Conservation (phyloP, 2,888 invertebrate species). For the Schizotus pectinicornis region DNA sequence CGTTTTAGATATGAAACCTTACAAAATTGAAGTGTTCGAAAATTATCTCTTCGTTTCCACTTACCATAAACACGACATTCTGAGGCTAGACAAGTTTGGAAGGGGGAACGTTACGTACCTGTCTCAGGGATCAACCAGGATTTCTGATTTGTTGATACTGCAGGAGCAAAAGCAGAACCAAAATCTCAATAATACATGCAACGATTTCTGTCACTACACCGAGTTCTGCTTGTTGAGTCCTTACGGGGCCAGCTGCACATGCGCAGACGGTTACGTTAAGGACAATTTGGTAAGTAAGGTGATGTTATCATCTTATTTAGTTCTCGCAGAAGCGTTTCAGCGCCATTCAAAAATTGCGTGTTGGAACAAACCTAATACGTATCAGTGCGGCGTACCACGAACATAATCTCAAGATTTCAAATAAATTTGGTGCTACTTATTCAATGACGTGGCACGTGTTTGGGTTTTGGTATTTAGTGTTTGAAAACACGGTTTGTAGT, state of each 20-base stretch:
- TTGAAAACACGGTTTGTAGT: too few species aligned
- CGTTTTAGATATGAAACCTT: slow-evolving; percentile 66
- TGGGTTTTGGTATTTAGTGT: too few species aligned
- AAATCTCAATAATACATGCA: slow-evolving; percentile 67
- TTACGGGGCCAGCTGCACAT: slow-evolving; percentile 52
- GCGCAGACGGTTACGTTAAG: slow-evolving; percentile 55
- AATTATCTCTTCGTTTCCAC: slow-evolving; percentile 72
- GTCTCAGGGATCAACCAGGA: slow-evolving; percentile 63
- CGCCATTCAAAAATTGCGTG: too few species aligned
- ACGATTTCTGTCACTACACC: slow-evolving; percentile 65
- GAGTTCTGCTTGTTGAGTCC: slow-evolving; percentile 64
- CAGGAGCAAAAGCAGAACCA: slow-evolving; percentile 70
- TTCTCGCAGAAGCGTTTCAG: too few species aligned
- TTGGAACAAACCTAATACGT: too few species aligned
- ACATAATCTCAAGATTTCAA: too few species aligned
- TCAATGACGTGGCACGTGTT: too few species aligned
- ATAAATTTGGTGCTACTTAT: too few species aligned
- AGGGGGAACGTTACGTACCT: slow-evolving; percentile 63
- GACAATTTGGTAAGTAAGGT: slow-evolving; percentile 50
- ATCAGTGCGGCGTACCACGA: too few species aligned
- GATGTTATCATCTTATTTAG: not conserved
- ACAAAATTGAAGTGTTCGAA: slow-evolving; percentile 76
- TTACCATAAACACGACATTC: slow-evolving; percentile 67
- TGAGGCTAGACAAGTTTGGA: slow-evolving; percentile 72
- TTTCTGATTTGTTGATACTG: slow-evolving; percentile 70